A percentile compares a stretch with the other conserved stretches of the same genome.
phyloP scores from a whole-genome alignment of 2,797 vertebrate species.

The Schizopygopsis malacanthus region DNA sequence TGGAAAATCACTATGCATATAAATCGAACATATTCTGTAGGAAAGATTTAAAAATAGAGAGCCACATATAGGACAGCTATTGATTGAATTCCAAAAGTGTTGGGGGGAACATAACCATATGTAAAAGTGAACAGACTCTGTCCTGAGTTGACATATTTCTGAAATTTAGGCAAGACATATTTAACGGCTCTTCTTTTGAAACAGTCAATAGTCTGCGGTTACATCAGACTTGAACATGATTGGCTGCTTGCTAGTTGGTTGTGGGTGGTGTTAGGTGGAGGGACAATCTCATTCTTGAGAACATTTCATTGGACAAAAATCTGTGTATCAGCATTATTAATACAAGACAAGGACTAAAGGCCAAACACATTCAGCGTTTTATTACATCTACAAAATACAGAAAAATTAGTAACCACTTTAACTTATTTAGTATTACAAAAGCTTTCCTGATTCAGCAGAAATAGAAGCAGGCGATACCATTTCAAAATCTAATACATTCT shows the following conservation, averaged over 20 bases:
- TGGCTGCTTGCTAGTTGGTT: neutral
- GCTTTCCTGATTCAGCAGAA: neutral
- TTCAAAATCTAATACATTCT: neutral
- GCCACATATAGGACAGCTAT: neutral
- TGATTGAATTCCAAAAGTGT: neutral
- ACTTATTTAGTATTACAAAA: slow-evolving; percentile 8
- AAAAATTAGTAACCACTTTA: neutral
- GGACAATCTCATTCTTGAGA: neutral
- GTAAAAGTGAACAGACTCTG: neutral
- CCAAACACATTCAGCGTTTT: neutral
- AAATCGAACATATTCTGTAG: neutral
- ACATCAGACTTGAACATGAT: neutral
- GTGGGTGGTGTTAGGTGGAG: neutral
- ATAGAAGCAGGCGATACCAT: neutral
- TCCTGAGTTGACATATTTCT: neutral
- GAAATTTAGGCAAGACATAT: neutral
- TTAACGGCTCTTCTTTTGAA: neutral
- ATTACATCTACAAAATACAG: neutral
- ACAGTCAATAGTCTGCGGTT: neutral
- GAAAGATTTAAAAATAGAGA: neutral
- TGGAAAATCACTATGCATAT: neutral
- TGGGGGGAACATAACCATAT: neutral
- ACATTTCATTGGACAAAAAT: neutral
- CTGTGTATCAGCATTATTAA: neutral
- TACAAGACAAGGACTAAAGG: neutral